Conservation (phyloP, 1,140 invertebrate species). For the Neodiprion lecontei region DNA sequence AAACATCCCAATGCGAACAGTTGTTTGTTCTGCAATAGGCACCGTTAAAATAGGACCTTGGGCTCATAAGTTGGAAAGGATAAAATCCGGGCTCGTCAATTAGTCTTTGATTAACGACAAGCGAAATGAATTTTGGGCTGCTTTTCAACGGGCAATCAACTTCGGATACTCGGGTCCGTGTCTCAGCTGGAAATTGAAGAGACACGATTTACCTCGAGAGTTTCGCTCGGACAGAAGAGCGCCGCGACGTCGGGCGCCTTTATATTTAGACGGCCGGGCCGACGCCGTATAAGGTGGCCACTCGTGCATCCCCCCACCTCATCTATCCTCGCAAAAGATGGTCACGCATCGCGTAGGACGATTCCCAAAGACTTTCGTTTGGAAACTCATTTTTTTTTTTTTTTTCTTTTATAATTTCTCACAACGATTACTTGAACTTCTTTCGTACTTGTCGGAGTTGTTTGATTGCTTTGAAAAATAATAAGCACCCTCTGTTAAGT, state of each 20-base stretch:
- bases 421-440: too few relatives aligned
- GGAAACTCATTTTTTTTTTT: not conserved
- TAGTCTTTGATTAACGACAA: not conserved
- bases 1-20: too few relatives aligned
- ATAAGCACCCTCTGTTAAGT: not conserved
- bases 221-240: conserved; percentile 29
- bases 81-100: too few relatives aligned
- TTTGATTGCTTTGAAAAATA: not conserved
- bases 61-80: too few relatives aligned
- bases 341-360: not conserved
- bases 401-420: not conserved
- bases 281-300: conserved; percentile 59
- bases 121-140: not conserved
- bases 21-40: too few relatives aligned
- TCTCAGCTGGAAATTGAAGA: not conserved
- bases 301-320: conserved; percentile 32
- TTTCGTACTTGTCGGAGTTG: too few relatives aligned
- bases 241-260: conserved; percentile 50
- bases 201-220: conserved; percentile 13
- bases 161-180: not conserved
- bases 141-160: not conserved
- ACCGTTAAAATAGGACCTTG: too few relatives aligned
- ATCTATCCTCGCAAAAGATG: not conserved
- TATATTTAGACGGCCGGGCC: conserved; percentile 62
- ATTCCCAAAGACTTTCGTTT: not conserved